These are phyloP conservation scores for Ganaspis brasiliensis DNA, from an alignment of 2,888 invertebrate genomes.

Conservation along the genomic window DNA sequence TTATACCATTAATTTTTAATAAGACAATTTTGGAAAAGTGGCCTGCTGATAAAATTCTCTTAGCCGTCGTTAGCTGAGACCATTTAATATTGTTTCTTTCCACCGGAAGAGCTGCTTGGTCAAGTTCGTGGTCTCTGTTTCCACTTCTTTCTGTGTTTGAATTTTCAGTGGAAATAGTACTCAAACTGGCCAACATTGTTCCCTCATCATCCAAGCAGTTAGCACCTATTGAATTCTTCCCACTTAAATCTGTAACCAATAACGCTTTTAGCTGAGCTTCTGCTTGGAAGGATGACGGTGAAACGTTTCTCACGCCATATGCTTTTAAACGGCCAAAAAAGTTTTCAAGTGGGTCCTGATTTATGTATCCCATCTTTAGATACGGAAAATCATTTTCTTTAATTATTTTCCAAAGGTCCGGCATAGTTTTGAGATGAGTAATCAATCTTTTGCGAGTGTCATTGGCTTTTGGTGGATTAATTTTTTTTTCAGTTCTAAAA, in stretches of 20 bases:
- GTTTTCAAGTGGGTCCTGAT: background rate
- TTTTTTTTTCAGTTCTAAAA: background rate
- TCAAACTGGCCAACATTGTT: background rate
- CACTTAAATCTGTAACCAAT: background rate
- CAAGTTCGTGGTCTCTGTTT: background rate
- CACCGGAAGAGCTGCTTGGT: background rate
- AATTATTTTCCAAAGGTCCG: background rate
- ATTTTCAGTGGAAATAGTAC: background rate
- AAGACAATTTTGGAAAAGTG: background rate
- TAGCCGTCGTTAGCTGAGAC: background rate
- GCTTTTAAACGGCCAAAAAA: background rate
- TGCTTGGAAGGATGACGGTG: background rate
- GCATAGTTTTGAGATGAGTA: background rate
- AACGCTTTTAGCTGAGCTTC: background rate
- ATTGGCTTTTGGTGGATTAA: background rate
- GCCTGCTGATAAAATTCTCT: background rate
- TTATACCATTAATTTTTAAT: background rate
- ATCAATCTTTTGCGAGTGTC: background rate
- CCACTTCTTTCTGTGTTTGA: background rate
- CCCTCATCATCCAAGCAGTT: conserved; percentile 8
- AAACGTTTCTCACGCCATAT: background rate
- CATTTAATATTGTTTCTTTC: background rate
- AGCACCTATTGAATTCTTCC: background rate
- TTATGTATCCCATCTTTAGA: background rate
- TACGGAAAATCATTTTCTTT: background rate